Evolutionary conservation across 2,797 vertebrate species (phyloP), one percentile per base, ranked within the genome.

Genomic region (Muscicapa comitata): DNA sequence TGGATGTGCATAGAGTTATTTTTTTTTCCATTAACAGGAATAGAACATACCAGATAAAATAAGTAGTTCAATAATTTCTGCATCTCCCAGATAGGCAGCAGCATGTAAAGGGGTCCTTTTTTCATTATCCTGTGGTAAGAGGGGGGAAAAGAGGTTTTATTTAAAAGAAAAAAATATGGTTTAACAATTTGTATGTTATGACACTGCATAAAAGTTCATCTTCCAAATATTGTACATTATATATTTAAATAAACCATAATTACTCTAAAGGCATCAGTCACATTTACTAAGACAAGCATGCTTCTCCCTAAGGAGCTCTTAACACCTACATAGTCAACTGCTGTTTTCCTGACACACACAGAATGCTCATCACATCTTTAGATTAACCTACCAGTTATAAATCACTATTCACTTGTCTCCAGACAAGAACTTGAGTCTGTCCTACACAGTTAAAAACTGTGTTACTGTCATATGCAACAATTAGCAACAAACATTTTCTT

Each of bases 21-120:
- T 80, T 74, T 74, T 86, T 82, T 77, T 58, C 88, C 72, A 90
- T 96, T 94, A 93, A 82, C 59, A 95, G 88, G 88, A 96, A 94
- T 74, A 79, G 62, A 97, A 96, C 97, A 89, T 98, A 99, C 99
- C 99, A 98, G 99, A 99, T 98, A 99, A 98, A 98, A 99, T 99
- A 98, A 99, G 98, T 96, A 99, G 98, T 97, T 99, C 99, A 96
- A 99, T 99, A 96, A 99, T 99, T 98, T 99, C 99, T 96, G 99
- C 98, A 97, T 99, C 99, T 98, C 99, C 99, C 61, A 99, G 98
- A 97, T 99, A 99, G 63, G 99, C 98, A 97, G 99, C 99, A 97
- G 99, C 99, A 96, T 99, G 99, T 92, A 99, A 97, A 45, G 99
- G 99, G 51, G 99, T 99, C 97, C 99, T 98, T 98, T 99, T 99